These are phyloP conservation scores for Danio kyathit DNA, from an alignment of 2,797 vertebrate genomes.

Conservation along the genomic window DNA sequence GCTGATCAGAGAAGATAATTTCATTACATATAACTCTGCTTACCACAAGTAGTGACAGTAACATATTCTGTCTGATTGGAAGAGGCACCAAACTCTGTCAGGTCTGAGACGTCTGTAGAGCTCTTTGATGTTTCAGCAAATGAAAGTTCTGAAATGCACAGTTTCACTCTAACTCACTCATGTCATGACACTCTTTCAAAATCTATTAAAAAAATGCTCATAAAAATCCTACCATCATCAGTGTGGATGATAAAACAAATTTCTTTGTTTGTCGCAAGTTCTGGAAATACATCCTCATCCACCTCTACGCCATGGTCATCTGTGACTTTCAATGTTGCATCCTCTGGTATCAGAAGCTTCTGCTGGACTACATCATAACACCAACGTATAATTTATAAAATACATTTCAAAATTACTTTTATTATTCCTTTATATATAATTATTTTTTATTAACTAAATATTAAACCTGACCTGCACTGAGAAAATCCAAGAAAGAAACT, in stretches of 20 bases:
- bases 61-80: conserved; percentile 7
- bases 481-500: not conserved
- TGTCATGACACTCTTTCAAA: not conserved
- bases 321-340: conserved; percentile 10
- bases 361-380: conserved; percentile 23
- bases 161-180: not conserved
- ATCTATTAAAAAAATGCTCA: conserved; percentile 3
- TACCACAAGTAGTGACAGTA: not conserved
- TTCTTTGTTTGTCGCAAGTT: conserved; percentile 22
- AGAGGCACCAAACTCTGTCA: not conserved
- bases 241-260: conserved; percentile 29
- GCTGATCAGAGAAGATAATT: too few species aligned
- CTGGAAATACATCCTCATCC: conserved; percentile 26
- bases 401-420: not conserved
- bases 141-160: not conserved
- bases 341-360: conserved; percentile 11
- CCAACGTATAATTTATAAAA: conserved; percentile 3
- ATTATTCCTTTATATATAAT: not conserved
- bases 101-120: not conserved
- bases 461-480: conserved; percentile 1
- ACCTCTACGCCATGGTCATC: conserved; percentile 8
- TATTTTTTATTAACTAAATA: conserved; percentile 12
- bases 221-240: not conserved
- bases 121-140: not conserved
- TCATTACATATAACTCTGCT: too few species aligned